Evolutionary conservation across 1,140 invertebrate species (phyloP).

Genomic region (Zaprionus gabonicus): DNA sequence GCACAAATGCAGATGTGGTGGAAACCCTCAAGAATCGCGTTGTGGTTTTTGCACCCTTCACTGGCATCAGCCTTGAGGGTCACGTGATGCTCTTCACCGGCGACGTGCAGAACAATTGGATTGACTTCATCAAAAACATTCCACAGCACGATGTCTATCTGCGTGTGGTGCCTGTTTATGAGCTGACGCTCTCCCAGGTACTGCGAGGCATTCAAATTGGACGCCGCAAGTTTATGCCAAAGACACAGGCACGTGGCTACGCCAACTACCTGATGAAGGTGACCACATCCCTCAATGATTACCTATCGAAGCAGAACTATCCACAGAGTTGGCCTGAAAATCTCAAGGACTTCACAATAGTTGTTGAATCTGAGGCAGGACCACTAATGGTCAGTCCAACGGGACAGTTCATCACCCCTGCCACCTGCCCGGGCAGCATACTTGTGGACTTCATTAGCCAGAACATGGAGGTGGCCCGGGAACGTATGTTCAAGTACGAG

Average conservation of each 20-base stretch:
- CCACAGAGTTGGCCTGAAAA: constrained; percentile 90
- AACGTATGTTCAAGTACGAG: constrained; percentile 90
- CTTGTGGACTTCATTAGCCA: constrained; percentile 93
- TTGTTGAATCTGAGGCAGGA: constrained; percentile 96
- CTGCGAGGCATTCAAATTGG: constrained; percentile 92
- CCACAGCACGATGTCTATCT: constrained; percentile 90
- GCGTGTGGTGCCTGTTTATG: constrained; percentile 91
- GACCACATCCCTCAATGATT: constrained; percentile 93
- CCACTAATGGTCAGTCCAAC: constrained; percentile 96
- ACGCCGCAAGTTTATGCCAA: constrained; percentile 95
- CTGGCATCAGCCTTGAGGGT: constrained; percentile 94
- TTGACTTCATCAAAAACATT: constrained; percentile 94
- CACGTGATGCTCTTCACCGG: constrained; percentile 94
- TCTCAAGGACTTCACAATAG: constrained; percentile 91
- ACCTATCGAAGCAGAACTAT: constrained; percentile 88
- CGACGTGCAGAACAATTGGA: constrained; percentile 95
- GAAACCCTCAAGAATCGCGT: constrained; percentile 88
- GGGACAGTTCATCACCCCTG: constrained; percentile 95
- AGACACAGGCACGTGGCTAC: constrained; percentile 92
- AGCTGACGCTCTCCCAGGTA: constrained; percentile 92
- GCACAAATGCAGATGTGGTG: constrained; percentile 90
- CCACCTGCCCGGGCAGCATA: constrained; percentile 93
- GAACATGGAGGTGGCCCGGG: constrained; percentile 90
- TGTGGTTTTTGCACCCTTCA: constrained; percentile 93
- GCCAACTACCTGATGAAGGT: constrained; percentile 92